phyloP scores from a whole-genome alignment of 2,888 invertebrate genomes.

The Chloromyia formosa region DNA sequence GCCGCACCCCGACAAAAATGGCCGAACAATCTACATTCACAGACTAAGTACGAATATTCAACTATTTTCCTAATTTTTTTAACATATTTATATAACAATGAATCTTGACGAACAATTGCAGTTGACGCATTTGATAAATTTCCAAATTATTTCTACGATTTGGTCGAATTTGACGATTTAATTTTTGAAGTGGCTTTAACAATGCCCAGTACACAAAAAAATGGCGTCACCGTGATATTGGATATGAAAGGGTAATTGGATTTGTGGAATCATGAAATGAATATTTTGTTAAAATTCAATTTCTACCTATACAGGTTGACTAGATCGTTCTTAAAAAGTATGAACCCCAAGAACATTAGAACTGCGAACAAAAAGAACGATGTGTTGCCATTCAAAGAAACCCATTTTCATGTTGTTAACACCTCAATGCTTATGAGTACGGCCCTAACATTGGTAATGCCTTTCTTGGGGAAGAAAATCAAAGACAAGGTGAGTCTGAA shows the following conservation, averaged over 20 bases:
- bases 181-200: conserved; percentile 59
- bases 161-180: conserved; percentile 61
- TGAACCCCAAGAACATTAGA: conserved; percentile 52
- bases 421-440: conserved; percentile 59
- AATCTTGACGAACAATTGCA: neutral
- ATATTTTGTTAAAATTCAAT: neutral
- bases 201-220: conserved; percentile 58
- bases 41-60: conserved; percentile 52
- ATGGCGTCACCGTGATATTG: conserved; percentile 59
- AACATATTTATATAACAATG: neutral
- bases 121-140: conserved; percentile 59
- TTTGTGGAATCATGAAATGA: too few relatives aligned
- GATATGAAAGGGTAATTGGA: conserved; percentile 58
- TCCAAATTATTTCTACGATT: conserved; percentile 57
- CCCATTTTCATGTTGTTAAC: conserved; percentile 59
- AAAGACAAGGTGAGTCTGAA: conserved; percentile 56
- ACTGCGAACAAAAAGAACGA: conserved; percentile 58
- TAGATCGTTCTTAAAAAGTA: conserved; percentile 29
- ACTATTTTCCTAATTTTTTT: neutral
- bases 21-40: conserved; percentile 56
- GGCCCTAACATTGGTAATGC: conserved; percentile 57
- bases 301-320: conserved; percentile 27
- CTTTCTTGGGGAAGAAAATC: conserved; percentile 59
- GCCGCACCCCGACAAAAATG: conserved; percentile 58
- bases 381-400: conserved; percentile 57